Base-by-base conservation (phyloP, 2,113 vertebrate species). In the Dicrurus megarhynchus region DNA sequence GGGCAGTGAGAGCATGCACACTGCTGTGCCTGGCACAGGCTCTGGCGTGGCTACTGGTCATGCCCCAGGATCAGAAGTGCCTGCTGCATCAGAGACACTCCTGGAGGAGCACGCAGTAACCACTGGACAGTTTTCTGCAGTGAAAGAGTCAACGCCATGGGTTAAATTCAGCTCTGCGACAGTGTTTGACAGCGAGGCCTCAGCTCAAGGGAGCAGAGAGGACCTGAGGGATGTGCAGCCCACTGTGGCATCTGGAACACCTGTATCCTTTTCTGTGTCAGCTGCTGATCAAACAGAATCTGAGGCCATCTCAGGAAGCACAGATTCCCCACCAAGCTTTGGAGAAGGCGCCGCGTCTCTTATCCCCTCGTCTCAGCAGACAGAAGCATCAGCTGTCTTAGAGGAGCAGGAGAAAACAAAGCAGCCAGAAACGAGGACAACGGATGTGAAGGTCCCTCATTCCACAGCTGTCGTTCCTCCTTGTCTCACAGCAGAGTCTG, bases 21-120 rank as follows among this genome's bases (percentile, higher is more conserved):
- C 93, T 10, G 0, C 81, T 71, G 68, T 79, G 59, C 81, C 87
- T 63, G 91, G 33, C 92, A 93, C 94, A 49, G 71, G 74, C 64
- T 91, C 78, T 57, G 73, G 49, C 2, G 4, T 41, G 50, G 70
- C 70, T 52, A 33, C 95, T 52, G 93, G 87, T 68, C 92, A 68
- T 17, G 13, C 80, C 52, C 79, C 95, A 28, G 96, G 95, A 81
- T 57, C 97, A 53, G 94, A 97, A 46, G 80, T 94, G 16, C 39
- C 93, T 60, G 84, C 96, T 65, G 90, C 97, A 32, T 96, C 98
- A 92, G 96, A 97, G 55, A 90, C 87, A 63, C 56, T 84, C 21
- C 27, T 63, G 47, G 96, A 96, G 13, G 76, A 97, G 14, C 75
- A 69, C 13, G 15, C 42, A 9, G 75, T 39, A 22, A 93, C 92